Evolutionary conservation across 2,113 vertebrate genomes (phyloP), one percentile per base, ranked within the genome.

Genomic region (Edolisoma coerulescens): DNA sequence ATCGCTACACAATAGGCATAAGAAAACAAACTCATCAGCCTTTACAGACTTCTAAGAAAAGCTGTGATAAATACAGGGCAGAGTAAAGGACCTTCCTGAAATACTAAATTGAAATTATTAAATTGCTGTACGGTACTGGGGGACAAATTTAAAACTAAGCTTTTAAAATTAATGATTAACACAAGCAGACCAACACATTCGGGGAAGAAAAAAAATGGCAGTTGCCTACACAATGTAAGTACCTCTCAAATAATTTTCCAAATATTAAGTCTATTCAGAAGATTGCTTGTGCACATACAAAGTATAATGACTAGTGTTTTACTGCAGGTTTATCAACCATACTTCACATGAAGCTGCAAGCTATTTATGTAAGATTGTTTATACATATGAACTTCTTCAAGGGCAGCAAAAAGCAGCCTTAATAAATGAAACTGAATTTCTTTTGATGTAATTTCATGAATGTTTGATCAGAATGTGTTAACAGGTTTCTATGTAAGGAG

Each of bases 341-440:
- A 89, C 78, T 91, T 95, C 85, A 84, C 16, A 14, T 50, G 90
- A 90, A 93, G 61, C 84, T 93, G 87, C 69, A 87, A 95, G 92
- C 91, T 97, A 91, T 97, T 97, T 97, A 94, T 93, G 80, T 89
- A 77, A 97, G 81, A 84, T 97, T 97, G 84, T 97, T 97, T 97
- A 97, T 96, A 91, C 80, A 63, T 56, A 95, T 41, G 89, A 97
- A 97, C 84, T 94, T 97, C 94, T 97, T 96, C 95, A 97, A 97
- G 96, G 96, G 89, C 95, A 97, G 65, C 60, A 91, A 88, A 95
- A 95, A 89, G 50, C 63, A 33, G 90, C 78, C 79, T 95, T 97
- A 96, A 96, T 95, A 97, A 98, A 98, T 97, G 57, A 97, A 97
- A 97, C 96, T 60, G 28, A 96, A 93, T 96, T 97, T 97, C 57